phyloP scores from a whole-genome alignment of 2,888 invertebrate species.

The Apotomis turbidana region DNA sequence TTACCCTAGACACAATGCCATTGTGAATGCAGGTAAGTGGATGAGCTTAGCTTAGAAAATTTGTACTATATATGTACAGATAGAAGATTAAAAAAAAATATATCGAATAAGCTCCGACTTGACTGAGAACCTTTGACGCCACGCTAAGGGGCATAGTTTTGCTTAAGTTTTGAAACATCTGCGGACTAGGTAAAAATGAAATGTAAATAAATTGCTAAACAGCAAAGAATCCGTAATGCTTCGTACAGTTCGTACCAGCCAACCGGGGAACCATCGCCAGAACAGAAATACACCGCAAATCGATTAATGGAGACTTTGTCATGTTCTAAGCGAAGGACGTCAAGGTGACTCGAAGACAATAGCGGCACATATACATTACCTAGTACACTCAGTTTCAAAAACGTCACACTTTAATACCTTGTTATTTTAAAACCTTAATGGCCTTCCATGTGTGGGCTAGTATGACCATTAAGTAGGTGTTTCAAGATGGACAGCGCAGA shows the following conservation, averaged over 20 bases:
- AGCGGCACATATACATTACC: background rate
- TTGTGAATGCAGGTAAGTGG: no score
- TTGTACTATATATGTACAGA: no score
- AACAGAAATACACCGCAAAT: slow-evolving; percentile 7
- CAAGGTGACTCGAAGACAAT: slow-evolving; percentile 2
- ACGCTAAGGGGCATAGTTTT: no score
- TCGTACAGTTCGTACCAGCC: slow-evolving; percentile 2
- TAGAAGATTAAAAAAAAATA: no score
- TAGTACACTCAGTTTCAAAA: background rate
- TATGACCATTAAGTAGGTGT: no score
- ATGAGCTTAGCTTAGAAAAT: no score
- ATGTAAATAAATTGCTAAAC: background rate
- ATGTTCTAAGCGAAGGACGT: background rate
- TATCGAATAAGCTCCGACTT: no score
- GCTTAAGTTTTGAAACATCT: background rate
- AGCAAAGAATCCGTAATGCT: background rate
- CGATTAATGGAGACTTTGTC: slow-evolving; percentile 11
- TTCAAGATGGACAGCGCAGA: no score
- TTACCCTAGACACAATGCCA: no score
- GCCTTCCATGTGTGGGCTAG: no score
- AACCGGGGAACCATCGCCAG: background rate
- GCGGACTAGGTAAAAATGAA: background rate
- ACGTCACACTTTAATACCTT: background rate
- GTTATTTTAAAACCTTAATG: background rate
- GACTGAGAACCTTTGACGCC: no score